Evolutionary conservation across 2,113 vertebrate genomes (phyloP).

Genomic region (Conger conger): DNA sequence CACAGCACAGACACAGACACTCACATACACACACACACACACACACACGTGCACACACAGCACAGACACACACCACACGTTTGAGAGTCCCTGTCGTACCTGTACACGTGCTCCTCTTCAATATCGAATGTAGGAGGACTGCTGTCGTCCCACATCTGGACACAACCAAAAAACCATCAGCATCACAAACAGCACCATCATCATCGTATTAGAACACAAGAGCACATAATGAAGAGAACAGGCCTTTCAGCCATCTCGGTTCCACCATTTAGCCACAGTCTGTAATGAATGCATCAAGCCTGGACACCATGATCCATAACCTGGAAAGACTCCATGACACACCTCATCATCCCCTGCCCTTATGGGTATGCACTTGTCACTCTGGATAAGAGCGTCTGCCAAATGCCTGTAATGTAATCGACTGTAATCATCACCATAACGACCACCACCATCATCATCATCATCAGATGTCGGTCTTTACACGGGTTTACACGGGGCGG

Average conservation of each 20-base stretch:
- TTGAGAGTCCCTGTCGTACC: conserved; percentile 59
- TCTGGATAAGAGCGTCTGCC: too few species aligned
- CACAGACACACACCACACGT: not conserved
- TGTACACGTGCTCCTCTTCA: conserved; percentile 94
- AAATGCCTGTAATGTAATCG: too few species aligned
- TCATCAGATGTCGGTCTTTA: not conserved
- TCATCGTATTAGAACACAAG: not conserved
- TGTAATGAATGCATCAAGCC: too few species aligned
- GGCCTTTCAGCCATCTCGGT: too few species aligned
- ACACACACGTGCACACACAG: too few species aligned
- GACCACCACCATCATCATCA: not conserved
- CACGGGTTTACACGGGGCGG: not conserved
- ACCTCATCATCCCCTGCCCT: too few species aligned
- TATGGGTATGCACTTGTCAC: too few species aligned
- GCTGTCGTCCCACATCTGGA: conserved; percentile 70
- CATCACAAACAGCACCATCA: not conserved
- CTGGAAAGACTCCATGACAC: too few species aligned
- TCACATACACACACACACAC: not conserved
- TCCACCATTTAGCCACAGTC: too few species aligned
- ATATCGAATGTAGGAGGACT: conserved; percentile 62
- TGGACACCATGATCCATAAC: too few species aligned
- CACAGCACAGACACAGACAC: not conserved
- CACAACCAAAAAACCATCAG: conserved; percentile 58
- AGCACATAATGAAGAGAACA: not conserved
- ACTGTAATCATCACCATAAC: not conserved